phyloP scores from a whole-genome alignment of 2,888 invertebrate genomes.

The Stenodera caucasica region DNA sequence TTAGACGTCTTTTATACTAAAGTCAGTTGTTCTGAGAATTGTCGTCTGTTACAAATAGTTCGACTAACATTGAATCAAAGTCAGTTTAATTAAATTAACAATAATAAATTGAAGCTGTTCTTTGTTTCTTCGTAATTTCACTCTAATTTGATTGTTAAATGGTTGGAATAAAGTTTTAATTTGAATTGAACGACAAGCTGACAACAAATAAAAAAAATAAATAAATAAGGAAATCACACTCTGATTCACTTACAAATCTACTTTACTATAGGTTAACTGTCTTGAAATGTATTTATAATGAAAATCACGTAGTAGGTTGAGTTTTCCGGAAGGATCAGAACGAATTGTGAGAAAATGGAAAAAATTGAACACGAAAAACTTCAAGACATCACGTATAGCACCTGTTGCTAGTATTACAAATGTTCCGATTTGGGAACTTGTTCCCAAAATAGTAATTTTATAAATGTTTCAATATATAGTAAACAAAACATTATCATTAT shows the following conservation, averaged over 20 bases:
- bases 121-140: background rate
- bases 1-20: slow-evolving; percentile 13
- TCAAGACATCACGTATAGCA: slow-evolving; percentile 2
- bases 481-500: background rate
- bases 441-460: background rate
- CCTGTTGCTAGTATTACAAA: slow-evolving; percentile 7
- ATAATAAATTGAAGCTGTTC: background rate
- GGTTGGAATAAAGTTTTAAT: slow-evolving; percentile 2
- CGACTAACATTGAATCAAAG: background rate
- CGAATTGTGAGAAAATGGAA: background rate
- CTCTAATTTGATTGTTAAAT: background rate
- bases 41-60: too few species aligned
- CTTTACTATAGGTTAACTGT: background rate
- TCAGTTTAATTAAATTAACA: background rate
- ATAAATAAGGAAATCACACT: too few species aligned
- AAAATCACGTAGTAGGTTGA: slow-evolving; percentile 5
- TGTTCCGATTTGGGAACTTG: slow-evolving; percentile 1
- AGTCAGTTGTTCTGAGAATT: too few species aligned
- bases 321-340: background rate
- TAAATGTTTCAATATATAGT: too few species aligned
- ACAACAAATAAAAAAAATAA: too few species aligned
- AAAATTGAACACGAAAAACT: background rate
- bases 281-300: slow-evolving; percentile 1
- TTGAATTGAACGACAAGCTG: background rate
- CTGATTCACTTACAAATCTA: background rate